Base-by-base conservation (phyloP, 2,113 vertebrate genomes). In the Sinocyclocheilus anshuiensis region DNA sequence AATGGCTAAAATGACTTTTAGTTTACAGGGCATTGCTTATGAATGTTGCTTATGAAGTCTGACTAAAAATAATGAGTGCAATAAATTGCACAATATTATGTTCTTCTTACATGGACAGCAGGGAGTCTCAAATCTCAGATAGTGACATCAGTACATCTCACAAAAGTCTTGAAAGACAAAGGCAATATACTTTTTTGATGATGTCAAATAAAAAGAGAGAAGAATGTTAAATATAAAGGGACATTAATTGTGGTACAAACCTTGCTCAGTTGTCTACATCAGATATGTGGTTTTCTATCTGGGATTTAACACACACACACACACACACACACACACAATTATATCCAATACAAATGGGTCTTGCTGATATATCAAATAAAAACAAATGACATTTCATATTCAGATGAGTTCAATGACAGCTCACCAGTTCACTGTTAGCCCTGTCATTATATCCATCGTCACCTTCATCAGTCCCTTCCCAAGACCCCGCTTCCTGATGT, bases 371-470 rank as follows among this genome's bases (percentile, higher is more conserved):
- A 45, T 71, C 33, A 22, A 39, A 57, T 75, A 90, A 50, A 61
- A 61, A 75, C 11, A n/a, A n/a, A 11, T 11, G 0, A 29, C 12
- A 85, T 87, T 61, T 67, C 36, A 63, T 3, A 61, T 2, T 50
- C 57, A 65, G 1, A 33, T 63, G 18, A n/a, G 48, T 83, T 50
- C 33, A 84, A 50, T 81, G 53, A 84, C 81, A 26, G 13, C 91
- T 96, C 95, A 99, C 98, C 97, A 97, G 94, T 91, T 97, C 96
- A 87, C 94, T 95, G 92, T 94, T 96, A 90, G 95, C 97, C 93
- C 97, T 96, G 91, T 98, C 97, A 89, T 98, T 96, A 94, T 96
- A 99, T 94, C 97, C 96, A 86, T 98, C 97, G 88, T 97, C 97
- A 82, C 95, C 94, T 78, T 96, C 97, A 91, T 98, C 97, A 89